Conservation (phyloP, 2,797 vertebrate species). For the Paramormyrops hopkinsi region DNA sequence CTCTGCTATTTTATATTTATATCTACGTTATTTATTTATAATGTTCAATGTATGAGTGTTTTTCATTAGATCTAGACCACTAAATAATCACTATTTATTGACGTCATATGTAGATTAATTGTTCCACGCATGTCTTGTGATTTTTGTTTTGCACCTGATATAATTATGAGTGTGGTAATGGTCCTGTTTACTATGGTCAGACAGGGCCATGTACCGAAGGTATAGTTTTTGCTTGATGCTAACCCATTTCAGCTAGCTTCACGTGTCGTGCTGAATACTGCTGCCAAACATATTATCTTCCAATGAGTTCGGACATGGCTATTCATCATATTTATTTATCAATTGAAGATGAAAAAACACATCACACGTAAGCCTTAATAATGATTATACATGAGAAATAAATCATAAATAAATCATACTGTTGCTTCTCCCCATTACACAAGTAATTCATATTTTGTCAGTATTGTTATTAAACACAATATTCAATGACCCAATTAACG, state of each 20-base stretch:
- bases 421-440: neutral
- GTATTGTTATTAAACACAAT: conserved; percentile 11
- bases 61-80: neutral
- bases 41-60: neutral
- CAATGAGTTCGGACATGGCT: neutral
- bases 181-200: neutral
- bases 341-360: neutral
- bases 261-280: conserved; percentile 3
- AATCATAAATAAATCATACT: conserved; percentile 1
- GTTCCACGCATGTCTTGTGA: neutral
- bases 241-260: neutral
- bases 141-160: neutral
- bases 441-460: conserved; percentile 13
- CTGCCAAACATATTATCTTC: neutral
- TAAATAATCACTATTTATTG: neutral
- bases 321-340: conserved; percentile 6
- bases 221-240: neutral
- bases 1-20: neutral
- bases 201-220: neutral
- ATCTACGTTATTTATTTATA: neutral
- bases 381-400: neutral
- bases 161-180: neutral
- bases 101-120: neutral
- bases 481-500: neutral
- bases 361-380: neutral